These are phyloP conservation scores for Champsocephalus esox DNA, from an alignment of 2,797 vertebrate genomes.

Conservation along the genomic window DNA sequence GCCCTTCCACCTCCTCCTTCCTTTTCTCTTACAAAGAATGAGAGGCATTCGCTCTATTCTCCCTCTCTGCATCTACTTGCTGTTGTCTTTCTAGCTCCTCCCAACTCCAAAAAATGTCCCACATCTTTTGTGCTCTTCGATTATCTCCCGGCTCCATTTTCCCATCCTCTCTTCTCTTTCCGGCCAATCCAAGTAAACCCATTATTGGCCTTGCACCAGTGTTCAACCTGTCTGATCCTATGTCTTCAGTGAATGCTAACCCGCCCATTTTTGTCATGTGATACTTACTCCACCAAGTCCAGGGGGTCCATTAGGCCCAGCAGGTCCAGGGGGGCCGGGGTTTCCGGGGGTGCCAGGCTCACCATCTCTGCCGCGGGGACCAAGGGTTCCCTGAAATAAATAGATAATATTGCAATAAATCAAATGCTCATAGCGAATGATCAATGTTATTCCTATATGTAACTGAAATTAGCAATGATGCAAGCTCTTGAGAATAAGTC, in stretches of 20 bases:
- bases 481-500: background rate
- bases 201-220: slow-evolving; percentile 37
- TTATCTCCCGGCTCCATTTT: slow-evolving; percentile 41
- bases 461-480: background rate
- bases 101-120: slow-evolving; percentile 38
- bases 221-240: slow-evolving; percentile 39
- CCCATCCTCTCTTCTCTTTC: slow-evolving; percentile 40
- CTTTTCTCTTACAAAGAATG: slow-evolving; percentile 71
- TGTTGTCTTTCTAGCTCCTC: slow-evolving; percentile 61
- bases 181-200: slow-evolving; percentile 34
- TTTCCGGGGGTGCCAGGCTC: slow-evolving; percentile 96
- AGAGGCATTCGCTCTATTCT: slow-evolving; percentile 70
- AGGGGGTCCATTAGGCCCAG: slow-evolving; percentile 85
- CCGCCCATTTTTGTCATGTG: slow-evolving; percentile 12
- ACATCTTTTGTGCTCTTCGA: slow-evolving; percentile 64
- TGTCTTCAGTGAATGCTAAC: slow-evolving; percentile 33
- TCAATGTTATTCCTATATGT: background rate
- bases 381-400: slow-evolving; percentile 84
- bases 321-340: slow-evolving; percentile 91
- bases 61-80: slow-evolving; percentile 48
- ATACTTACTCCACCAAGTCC: slow-evolving; percentile 94
- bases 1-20: slow-evolving; percentile 44
- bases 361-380: slow-evolving; percentile 95
- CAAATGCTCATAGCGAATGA: background rate
- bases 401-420: background rate